Evolutionary conservation across 2,113 vertebrate species (phyloP).

Genomic region (Spilogale gracilis): DNA sequence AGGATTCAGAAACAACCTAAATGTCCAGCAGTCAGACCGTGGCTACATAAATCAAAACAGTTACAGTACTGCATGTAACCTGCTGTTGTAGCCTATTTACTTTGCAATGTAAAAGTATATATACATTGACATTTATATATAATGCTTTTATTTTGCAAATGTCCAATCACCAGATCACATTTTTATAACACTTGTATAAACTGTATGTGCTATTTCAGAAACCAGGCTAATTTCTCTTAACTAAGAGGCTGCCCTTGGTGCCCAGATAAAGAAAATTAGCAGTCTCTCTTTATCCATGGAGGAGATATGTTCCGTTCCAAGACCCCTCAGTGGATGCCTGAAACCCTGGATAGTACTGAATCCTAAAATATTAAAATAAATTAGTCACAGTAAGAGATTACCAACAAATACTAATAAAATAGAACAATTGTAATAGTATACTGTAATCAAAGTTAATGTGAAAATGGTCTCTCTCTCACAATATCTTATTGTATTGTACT

Average conservation of each 20-base stretch:
- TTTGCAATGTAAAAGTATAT: background rate
- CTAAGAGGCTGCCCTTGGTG: background rate
- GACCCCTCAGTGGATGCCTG: background rate
- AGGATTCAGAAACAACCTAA: background rate
- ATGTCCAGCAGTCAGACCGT: background rate
- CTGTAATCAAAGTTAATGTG: background rate
- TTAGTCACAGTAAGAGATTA: background rate
- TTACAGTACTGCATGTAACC: background rate
- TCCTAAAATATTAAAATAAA: background rate
- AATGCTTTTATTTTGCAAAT: slow-evolving; percentile 36
- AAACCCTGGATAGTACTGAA: background rate
- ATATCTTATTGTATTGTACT: background rate
- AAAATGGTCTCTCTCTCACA: background rate
- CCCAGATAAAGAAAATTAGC: background rate
- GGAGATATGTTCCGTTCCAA: background rate
- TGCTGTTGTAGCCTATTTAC: background rate
- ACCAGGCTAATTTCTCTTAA: background rate
- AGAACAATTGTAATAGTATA: background rate
- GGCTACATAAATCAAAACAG: background rate
- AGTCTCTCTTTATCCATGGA: background rate
- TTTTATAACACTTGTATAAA: slow-evolving; percentile 9
- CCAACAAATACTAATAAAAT: background rate
- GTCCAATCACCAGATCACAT: background rate
- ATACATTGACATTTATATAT: background rate
- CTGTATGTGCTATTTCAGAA: background rate